Percentiles rank a stretch among this genome's conserved stretches.
phyloP scores from a whole-genome alignment of 2,888 invertebrate species.

The Eurytoma californica region DNA sequence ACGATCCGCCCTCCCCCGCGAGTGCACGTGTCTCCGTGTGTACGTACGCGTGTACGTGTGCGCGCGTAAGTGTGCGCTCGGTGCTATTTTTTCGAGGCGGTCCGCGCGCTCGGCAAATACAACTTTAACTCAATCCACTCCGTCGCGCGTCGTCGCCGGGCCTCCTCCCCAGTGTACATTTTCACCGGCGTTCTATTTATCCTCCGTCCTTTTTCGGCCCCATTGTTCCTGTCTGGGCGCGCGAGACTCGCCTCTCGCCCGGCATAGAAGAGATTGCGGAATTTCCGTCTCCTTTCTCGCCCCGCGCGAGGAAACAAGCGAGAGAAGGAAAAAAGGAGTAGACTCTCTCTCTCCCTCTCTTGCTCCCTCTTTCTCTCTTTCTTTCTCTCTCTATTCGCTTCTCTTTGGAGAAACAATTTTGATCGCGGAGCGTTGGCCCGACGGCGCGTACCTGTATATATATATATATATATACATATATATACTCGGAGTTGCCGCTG shows the following conservation, averaged over 20 bases:
- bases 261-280: slow-evolving; percentile 41
- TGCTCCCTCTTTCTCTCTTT: too few species aligned
- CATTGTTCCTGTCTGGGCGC: slow-evolving; percentile 10
- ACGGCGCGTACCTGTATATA: neutral
- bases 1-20: too few species aligned
- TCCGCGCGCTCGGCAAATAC: slow-evolving; percentile 29
- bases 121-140: slow-evolving; percentile 40
- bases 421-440: neutral
- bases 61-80: too few species aligned
- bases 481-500: neutral
- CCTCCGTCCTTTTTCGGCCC: slow-evolving; percentile 5
- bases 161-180: slow-evolving; percentile 35
- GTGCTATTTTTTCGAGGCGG: slow-evolving; percentile 11
- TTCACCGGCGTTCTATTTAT: slow-evolving; percentile 46
- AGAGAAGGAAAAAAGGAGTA: neutral
- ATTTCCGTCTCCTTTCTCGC: slow-evolving; percentile 11
- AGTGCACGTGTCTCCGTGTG: too few species aligned
- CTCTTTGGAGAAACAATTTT: slow-evolving; percentile 24
- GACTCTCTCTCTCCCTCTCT: too few species aligned
- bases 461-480: too few species aligned
- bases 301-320: neutral
- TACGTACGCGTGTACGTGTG: too few species aligned
- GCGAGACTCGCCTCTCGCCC: neutral
- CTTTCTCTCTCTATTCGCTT: too few species aligned
- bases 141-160: neutral